These are phyloP conservation scores for Scelioninae gen. 2 DNA, from an alignment of 2,888 invertebrate genomes.

Conservation along the genomic window DNA sequence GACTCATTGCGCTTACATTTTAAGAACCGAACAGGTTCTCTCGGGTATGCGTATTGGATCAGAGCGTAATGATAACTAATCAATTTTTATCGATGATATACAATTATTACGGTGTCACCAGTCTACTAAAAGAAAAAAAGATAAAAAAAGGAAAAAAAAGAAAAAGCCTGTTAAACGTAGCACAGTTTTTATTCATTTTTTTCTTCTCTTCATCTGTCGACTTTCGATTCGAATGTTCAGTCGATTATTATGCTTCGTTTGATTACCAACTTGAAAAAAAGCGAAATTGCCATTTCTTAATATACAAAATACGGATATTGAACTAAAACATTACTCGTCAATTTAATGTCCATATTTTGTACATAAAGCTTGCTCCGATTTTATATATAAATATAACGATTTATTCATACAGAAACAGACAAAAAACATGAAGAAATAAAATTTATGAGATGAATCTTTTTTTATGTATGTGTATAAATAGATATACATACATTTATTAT, in stretches of 20 bases:
- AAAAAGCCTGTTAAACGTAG: constrained; percentile 58
- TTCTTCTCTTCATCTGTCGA: constrained; percentile 32
- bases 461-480: constrained; percentile 22
- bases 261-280: constrained; percentile 20
- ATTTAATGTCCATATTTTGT: constrained; percentile 42
- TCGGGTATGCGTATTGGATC: constrained; percentile 72
- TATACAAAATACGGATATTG: constrained; percentile 30
- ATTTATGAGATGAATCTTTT: constrained; percentile 31
- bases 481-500: constrained; percentile 38
- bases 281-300: constrained; percentile 5
- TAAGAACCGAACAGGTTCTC: constrained; percentile 62
- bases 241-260: constrained; percentile 34
- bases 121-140: constrained; percentile 38
- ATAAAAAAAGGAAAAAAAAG: constrained; percentile 30
- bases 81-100: constrained; percentile 57
- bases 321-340: constrained; percentile 18
- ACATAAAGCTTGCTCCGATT: constrained; percentile 36
- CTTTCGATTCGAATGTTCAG: constrained; percentile 26
- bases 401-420: constrained; percentile 6
- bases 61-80: constrained; percentile 61
- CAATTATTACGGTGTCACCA: constrained; percentile 58
- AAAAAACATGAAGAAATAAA: constrained; percentile 16
- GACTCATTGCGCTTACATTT: constrained; percentile 57
- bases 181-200: constrained; percentile 51
- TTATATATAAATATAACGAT: constrained; percentile 21